Evolutionary conservation across 2,888 invertebrate species (phyloP), one percentile per base, ranked within the genome.

Genomic region (Synanthedon formicaeformis): DNA sequence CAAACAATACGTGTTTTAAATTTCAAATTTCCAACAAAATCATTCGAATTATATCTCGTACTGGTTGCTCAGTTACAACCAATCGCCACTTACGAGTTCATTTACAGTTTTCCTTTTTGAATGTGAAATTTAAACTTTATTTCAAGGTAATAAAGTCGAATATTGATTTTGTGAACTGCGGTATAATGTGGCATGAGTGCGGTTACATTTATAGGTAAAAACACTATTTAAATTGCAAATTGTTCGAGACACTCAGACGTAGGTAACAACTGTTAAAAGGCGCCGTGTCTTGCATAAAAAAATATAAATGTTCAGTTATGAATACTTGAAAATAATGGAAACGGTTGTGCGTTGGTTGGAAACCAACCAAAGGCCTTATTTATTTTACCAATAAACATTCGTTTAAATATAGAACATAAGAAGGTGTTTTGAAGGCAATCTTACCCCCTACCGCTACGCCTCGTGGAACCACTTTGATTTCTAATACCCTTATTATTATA

Each of bases 211-310:
- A 57, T 59, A 56, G 61, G 58, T 58, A 60, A 62, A 61, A 54
- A 63, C 57, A 45, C 45, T n/a, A 62, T 66, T 66, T 65, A 59
- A 62, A 63, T 65, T 75, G 77, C 74, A 75, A 78, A 78, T 77
- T 64, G 55, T 63, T 49, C 53, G 61, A 66, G 58, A 67, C 64
- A 69, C 67, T 67, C 58, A 60, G 62, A 60, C 61, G 56, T 58
- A 53, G 54, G 58, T 61, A 58, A 45, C 34, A 34, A 60, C 63
- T 61, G 66, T 72, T 73, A 69, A 68, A 67, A 66, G 64, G 58
- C 53, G 59, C 53, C 59, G 59, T 57, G 64, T 54, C 62, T 64
- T 62, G 67, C 71, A 75, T 75, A 71, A 45, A 45, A n/a, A 45
- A 45, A 8, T 12, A n/a, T 45, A 45, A 45, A 14, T 45, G 45